Base-by-base conservation (phyloP, 2,888 invertebrate species). In the Uropetala carovei region DNA sequence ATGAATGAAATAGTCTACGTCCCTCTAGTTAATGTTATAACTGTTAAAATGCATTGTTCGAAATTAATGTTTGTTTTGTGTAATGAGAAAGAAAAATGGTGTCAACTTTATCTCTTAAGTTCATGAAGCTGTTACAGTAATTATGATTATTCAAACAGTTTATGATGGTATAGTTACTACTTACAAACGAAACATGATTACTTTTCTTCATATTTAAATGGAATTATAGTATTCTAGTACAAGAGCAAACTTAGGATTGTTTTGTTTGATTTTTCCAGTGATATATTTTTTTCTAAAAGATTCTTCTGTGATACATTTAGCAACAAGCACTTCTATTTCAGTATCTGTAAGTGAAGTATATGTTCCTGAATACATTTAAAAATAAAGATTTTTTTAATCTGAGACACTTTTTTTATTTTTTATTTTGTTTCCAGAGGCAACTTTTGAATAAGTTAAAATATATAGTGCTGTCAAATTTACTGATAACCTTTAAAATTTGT, bases 271-370 rank as follows among this genome's bases (percentile, higher is more conserved):
- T 60, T 14, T 60, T 86, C 30, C 60, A 86, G 60, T 86, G 86
- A 86, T 86, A 13, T 60, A n/a, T 68, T n/a, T 68, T 18, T 68
- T 18, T 30, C 22, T 59, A 14, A 59, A 86, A 86, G 18, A 14
- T 86, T 27, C n/a, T 60, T 86, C 60, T 86, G 86, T 86, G 86
- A 86, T 86, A 86, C 59, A 86, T 60, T 86, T 18, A 27, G 30
- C 27, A 16, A 30, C 59, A 10, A 16, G 22, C 60, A 60, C 14
- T 27, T 86, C 30, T 60, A 14, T 18, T 18, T 85, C 18, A 18
- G 58, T 60, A 60, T 60, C 18, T 10, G 16, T 82, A 5, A 27
- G n/a, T 13, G 22, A 16, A 43, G n/a, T 18, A 30, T 30, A 43
- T 82, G 27, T 82, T 82, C 43, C 43, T 82, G 30, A 30, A 13